A percentile compares a stretch with the other conserved stretches of the same genome.
Evolutionary conservation across 2,113 vertebrate species (phyloP).

Genomic region (Neotoma lepida): DNA sequence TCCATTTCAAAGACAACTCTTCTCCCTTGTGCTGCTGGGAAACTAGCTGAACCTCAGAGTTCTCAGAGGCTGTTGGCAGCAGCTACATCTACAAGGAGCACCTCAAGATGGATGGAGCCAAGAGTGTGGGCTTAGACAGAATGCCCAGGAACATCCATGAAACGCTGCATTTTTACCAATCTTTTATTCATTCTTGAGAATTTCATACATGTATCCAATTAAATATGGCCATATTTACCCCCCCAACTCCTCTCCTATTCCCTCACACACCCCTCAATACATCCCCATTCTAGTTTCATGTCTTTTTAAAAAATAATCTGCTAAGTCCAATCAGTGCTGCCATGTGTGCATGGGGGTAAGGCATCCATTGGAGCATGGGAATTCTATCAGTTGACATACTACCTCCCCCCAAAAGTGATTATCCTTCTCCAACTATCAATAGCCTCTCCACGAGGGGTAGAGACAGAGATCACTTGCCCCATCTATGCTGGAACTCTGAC

Average conservation of each 20-base stretch:
- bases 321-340: neutral
- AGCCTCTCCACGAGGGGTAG: neutral
- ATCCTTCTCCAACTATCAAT: neutral
- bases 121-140: neutral
- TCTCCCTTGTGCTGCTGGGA: neutral
- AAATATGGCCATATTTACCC: neutral
- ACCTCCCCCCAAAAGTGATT: neutral
- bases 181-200: neutral
- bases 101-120: neutral
- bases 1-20: neutral
- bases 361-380: neutral
- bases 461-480: neutral
- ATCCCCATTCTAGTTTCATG: neutral
- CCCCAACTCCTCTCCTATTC: too few relatives aligned
- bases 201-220: too few relatives aligned
- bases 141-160: neutral
- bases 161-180: neutral
- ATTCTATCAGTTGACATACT: neutral
- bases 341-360: neutral
- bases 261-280: neutral
- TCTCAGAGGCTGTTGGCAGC: neutral
- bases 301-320: neutral
- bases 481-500: neutral
- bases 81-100: accelerated
- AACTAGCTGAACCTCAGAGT: neutral